Evolutionary conservation across 2,797 vertebrate genomes (phyloP), one percentile per base, ranked within the genome.

Genomic region (Mormyrus hasselquistii): DNA sequence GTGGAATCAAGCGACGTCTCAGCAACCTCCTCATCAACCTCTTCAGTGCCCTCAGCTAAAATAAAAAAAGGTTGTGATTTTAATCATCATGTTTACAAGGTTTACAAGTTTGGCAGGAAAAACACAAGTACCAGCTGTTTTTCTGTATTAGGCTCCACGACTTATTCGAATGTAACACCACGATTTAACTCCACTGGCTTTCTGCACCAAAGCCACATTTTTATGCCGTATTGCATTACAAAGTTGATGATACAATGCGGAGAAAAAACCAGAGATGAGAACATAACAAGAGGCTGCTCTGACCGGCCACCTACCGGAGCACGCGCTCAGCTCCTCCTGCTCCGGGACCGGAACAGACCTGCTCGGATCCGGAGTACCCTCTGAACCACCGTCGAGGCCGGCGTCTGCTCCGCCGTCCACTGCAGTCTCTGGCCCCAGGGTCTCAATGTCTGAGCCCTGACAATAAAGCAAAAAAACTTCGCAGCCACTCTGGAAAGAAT

Each of bases 391-490:
- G 34, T 85, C 2, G 14, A 59, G 12, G 14, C 86, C 3, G 34
- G 93, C 91, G 55, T 95, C 95, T 0, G 55, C 88, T 53, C 90
- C 95, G 69, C 93, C 93, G n/a, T 95, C 93, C 76, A 89, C 94
- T 3, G 93, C 91, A 82, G 92, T 95, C 89, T 98, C 97, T 0
- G 94, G 93, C 65, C 93, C 96, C 91, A 97, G 91, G 0, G 96
- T 95, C 94, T 99, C 99, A 14, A 97, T 95, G 90, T 99, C 98
- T 76, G 98, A 99, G 88, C 98, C 98, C 99, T 99, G 88, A n/a
- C 1, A 86, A 92, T 92, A 44, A 85, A 12, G 47, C 44, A 83
- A 52, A 85, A 25, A 53, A 82, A 47, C 41, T n/a, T 47, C n/a
- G 47, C 16, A 22, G 41, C 76, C 16, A 2, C 38, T 82, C 16